These are phyloP conservation scores for Potamilus streckersoni DNA, from an alignment of 1,140 invertebrate species.

Conservation along the genomic window DNA sequence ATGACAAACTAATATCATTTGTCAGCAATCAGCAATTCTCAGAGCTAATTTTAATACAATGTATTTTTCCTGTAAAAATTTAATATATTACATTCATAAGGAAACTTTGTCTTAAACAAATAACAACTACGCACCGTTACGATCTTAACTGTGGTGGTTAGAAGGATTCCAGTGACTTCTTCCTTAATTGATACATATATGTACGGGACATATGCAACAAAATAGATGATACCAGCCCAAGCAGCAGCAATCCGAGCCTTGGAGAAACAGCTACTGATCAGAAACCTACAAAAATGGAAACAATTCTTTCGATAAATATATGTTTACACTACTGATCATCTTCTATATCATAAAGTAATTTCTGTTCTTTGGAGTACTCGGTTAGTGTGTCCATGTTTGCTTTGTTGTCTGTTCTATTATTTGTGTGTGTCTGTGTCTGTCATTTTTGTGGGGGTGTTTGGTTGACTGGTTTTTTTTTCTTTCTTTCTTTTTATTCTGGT, in stretches of 20 bases:
- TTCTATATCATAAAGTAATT: neutral
- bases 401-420: too few relatives aligned
- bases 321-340: neutral
- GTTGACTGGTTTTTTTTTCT: too few relatives aligned
- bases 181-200: conserved; percentile 73
- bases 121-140: conserved; percentile 58
- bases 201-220: conserved; percentile 81
- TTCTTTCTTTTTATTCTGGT: too few relatives aligned
- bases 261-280: conserved; percentile 72
- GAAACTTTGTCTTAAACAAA: neutral
- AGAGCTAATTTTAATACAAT: neutral
- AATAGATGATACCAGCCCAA: conserved; percentile 78
- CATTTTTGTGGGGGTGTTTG: too few relatives aligned
- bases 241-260: conserved; percentile 80
- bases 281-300: conserved; percentile 68
- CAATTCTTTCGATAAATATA: neutral
- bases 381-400: too few relatives aligned
- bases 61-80: neutral
- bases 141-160: conserved; percentile 65
- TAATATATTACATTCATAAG: neutral
- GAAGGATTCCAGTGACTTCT: conserved; percentile 64
- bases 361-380: too few relatives aligned
- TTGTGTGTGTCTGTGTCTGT: too few relatives aligned
- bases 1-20: too few relatives aligned
- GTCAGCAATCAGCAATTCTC: neutral